These are phyloP conservation scores for Irena cyanogastra DNA, from an alignment of 2,113 vertebrate species.

Conservation along the genomic window DNA sequence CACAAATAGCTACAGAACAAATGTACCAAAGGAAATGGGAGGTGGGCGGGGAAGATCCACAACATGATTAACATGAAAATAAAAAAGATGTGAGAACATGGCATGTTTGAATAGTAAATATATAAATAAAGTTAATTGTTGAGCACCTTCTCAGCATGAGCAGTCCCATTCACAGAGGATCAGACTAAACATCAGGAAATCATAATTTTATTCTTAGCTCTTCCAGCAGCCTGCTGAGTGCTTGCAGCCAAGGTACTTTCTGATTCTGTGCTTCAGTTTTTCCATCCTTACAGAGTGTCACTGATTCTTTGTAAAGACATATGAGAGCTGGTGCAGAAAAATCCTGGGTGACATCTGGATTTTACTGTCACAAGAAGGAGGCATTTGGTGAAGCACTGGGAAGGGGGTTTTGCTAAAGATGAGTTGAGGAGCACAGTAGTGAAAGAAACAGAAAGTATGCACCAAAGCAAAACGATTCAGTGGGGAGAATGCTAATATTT, in stretches of 20 bases:
- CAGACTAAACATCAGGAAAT: conserved; percentile 33
- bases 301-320: not conserved
- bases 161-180: not conserved
- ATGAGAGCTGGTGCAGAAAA: not conserved
- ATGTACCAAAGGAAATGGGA: conserved; percentile 52
- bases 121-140: not conserved
- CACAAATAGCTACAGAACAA: conserved; percentile 56
- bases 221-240: not conserved
- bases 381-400: not conserved
- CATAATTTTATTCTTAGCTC: conserved; percentile 6
- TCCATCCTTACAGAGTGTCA: not conserved
- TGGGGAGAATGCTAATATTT: not conserved
- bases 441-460: not conserved
- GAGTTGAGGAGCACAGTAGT: not conserved
- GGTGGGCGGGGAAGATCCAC: conserved; percentile 39
- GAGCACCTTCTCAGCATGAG: conserved; percentile 18
- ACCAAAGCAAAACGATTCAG: not conserved
- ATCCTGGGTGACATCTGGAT: not conserved
- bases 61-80: conserved; percentile 33
- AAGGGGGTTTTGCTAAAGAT: not conserved
- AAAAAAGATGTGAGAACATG: conserved; percentile 2
- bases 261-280: conserved; percentile 3
- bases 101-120: conserved; percentile 12
- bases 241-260: conserved; percentile 17
- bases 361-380: not conserved